phyloP scores from a whole-genome alignment of 2,113 vertebrate species.

The Uria lomvia region DNA sequence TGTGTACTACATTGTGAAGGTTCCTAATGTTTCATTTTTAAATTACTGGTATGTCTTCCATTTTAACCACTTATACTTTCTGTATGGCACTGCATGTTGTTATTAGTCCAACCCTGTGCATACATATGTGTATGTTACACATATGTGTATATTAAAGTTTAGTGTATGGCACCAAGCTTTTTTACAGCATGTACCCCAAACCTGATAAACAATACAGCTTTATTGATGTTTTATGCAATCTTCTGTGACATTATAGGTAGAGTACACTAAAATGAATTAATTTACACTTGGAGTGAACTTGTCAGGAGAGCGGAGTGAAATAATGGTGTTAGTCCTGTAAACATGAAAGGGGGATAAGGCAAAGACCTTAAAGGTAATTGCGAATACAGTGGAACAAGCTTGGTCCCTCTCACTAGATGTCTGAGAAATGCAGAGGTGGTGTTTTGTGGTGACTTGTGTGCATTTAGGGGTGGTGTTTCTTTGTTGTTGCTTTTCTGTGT shows the following conservation, averaged over 20 bases:
- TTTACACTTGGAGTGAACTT: not conserved
- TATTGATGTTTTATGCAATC: not conserved
- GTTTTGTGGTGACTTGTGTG: not conserved
- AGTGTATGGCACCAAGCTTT: not conserved
- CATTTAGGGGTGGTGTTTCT: not conserved
- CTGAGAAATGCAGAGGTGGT: not conserved
- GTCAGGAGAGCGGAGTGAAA: not conserved
- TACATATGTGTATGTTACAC: not conserved
- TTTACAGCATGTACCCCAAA: not conserved
- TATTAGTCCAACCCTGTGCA: not conserved
- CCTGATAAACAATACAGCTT: not conserved
- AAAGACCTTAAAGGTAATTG: not conserved
- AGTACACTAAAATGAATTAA: not conserved
- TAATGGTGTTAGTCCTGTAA: not conserved
- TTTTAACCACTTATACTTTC: not conserved
- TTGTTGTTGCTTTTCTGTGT: not conserved
- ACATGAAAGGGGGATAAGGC: rapidly evolving
- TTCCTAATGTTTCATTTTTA: not conserved
- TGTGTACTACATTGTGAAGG: not conserved
- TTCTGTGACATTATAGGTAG: not conserved
- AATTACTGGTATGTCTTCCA: not conserved
- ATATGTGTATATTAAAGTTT: not conserved
- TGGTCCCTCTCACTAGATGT: not conserved
- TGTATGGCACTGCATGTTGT: not conserved
- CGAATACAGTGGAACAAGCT: not conserved